phyloP scores from a whole-genome alignment of 1,140 invertebrate species.

The Pemphigus obesinymphae region DNA sequence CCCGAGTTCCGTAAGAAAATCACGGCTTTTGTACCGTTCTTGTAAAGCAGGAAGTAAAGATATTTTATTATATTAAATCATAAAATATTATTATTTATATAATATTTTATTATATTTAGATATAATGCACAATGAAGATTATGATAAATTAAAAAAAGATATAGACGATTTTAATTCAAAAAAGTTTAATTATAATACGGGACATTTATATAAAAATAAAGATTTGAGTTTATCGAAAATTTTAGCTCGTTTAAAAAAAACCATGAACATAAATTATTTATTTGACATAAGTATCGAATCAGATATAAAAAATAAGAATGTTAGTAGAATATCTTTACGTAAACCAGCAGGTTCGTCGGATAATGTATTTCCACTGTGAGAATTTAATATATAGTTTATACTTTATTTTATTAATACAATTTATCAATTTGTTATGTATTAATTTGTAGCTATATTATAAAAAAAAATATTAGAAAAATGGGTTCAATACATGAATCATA shows the following conservation, averaged over 20 bases:
- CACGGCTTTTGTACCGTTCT: conserved; percentile 61
- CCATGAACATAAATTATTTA: conserved; percentile 41
- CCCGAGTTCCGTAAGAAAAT: conserved; percentile 59
- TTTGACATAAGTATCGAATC: conserved; percentile 41
- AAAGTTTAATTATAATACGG: too few species aligned
- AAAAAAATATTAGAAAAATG: neutral
- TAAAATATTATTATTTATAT: too few species aligned
- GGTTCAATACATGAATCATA: conserved; percentile 32
- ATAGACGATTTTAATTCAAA: too few species aligned
- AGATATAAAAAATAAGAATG: conserved; percentile 39
- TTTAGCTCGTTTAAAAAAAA: conserved; percentile 41
- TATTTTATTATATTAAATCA: too few species aligned
- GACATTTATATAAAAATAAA: neutral
- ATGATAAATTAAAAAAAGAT: too few species aligned
- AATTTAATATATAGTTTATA: too few species aligned
- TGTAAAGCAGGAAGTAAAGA: conserved; percentile 62
- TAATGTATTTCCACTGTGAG: neutral
- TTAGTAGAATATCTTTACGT: conserved; percentile 42
- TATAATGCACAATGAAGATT: too few species aligned
- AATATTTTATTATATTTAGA: neutral
- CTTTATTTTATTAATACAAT: too few species aligned
- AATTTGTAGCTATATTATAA: neutral
- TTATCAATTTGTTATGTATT: neutral
- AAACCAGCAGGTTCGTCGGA: conserved; percentile 31
- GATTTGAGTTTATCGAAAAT: neutral